Evolutionary conservation across 2,113 vertebrate genomes (phyloP).

Genomic region (Prinia subflava): DNA sequence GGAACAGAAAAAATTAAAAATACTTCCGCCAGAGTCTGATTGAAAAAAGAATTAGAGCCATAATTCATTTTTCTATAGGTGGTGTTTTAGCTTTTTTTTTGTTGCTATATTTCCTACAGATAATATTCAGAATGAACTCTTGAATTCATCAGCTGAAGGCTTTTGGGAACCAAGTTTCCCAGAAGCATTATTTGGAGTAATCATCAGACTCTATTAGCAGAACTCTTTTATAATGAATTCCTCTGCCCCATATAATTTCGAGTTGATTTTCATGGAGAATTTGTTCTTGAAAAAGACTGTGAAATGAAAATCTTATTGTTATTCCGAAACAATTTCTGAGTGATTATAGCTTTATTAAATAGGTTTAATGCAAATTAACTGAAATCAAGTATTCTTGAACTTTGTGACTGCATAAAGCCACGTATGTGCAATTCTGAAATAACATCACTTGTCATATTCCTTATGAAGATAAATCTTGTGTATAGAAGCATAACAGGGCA

Average conservation of each 20-base stretch:
- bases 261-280: not conserved
- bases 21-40: not conserved
- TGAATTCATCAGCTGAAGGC: not conserved
- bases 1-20: not conserved
- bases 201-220: not conserved
- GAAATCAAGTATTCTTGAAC: not conserved
- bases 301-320: not conserved
- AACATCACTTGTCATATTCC: not conserved
- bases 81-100: not conserved
- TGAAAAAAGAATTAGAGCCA: not conserved
- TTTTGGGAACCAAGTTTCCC: not conserved
- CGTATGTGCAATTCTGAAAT: not conserved
- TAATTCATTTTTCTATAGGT: not conserved
- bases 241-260: not conserved
- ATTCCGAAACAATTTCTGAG: not conserved
- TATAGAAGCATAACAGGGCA: not conserved
- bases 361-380: not conserved
- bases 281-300: not conserved
- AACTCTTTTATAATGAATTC: not conserved
- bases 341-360: not conserved
- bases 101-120: not conserved
- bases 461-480: not conserved
- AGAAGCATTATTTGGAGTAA: not conserved
- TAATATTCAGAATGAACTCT: not conserved
- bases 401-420: not conserved